Percentiles rank a stretch among this genome's conserved stretches.
Evolutionary conservation across 1,140 invertebrate species (phyloP).

Genomic region (Hestina assimilis): DNA sequence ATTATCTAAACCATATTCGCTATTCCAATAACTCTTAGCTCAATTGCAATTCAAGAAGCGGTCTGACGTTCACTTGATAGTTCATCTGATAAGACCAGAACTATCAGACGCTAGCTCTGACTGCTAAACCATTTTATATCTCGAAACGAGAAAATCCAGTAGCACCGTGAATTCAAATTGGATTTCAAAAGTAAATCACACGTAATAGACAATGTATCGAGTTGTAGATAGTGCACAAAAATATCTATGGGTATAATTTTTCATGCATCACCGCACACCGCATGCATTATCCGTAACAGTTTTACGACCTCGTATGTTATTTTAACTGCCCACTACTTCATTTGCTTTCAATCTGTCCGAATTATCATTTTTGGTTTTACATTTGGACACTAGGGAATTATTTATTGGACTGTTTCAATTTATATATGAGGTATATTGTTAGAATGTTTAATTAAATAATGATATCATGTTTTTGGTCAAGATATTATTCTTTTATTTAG

Average conservation of each 20-base stretch:
- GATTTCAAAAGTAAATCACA: not conserved
- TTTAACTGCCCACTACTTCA: slow-evolving; percentile 1
- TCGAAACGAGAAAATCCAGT: not conserved
- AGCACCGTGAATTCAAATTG: not conserved
- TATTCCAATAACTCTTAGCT: not conserved
- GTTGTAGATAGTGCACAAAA: not conserved
- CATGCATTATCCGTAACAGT: not conserved
- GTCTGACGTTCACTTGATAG: not conserved
- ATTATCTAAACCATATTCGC: no score
- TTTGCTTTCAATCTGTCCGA: not conserved
- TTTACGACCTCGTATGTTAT: not conserved
- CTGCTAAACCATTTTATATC: not conserved
- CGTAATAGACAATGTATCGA: not conserved
- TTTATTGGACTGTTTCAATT: not conserved
- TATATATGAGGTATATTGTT: no score
- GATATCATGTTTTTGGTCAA: no score
- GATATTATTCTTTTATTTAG: no score
- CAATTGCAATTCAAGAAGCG: not conserved
- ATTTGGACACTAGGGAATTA: no score
- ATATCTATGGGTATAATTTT: not conserved
- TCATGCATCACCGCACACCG: not conserved
- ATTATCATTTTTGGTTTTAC: not conserved
- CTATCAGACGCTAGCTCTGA: not conserved
- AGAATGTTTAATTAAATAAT: no score
- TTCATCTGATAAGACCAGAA: not conserved